These are phyloP conservation scores for Pseudanteris insignis DNA, from an alignment of 2,888 invertebrate species.

Conservation along the genomic window DNA sequence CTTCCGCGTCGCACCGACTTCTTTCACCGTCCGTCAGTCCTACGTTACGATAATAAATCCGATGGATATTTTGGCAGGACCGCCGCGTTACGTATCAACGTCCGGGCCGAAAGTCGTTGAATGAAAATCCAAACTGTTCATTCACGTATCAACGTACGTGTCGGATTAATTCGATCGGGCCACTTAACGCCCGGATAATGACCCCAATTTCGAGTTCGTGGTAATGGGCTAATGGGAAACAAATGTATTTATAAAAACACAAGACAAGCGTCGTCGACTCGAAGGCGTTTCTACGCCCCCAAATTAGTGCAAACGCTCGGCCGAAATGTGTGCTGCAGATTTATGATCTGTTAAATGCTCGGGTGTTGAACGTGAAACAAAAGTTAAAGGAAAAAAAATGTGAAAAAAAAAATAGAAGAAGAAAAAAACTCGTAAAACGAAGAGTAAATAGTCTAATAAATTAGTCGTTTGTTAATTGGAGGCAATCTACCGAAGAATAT, in stretches of 20 bases:
- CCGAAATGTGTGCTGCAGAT: conserved; percentile 55
- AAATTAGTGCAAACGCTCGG: conserved; percentile 61
- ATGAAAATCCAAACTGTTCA: too few species aligned
- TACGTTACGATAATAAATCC: conserved; percentile 48
- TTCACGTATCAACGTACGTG: too few species aligned
- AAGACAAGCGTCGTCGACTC: conserved; percentile 37
- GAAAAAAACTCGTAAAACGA: conserved; percentile 23
- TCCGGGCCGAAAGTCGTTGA: too few species aligned
- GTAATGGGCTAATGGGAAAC: conserved; percentile 33
- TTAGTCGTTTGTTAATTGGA: too few species aligned
- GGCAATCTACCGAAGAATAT: too few species aligned
- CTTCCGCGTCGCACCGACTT: conserved; percentile 32
- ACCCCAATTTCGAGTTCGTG: conserved; percentile 14
- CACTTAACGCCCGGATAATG: conserved; percentile 1
- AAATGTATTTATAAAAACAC: conserved; percentile 42
- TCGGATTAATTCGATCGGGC: too few species aligned
- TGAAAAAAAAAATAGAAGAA: too few species aligned
- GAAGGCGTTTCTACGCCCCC: conserved; percentile 56
- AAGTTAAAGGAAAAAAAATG: too few species aligned
- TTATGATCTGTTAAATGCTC: conserved; percentile 55
- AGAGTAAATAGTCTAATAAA: too few species aligned
- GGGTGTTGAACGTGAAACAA: not conserved
- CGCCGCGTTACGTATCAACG: too few species aligned
- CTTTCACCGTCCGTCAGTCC: conserved; percentile 50
- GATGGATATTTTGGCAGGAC: conserved; percentile 46